These are phyloP conservation scores for Agriopis leucophaearia DNA, from an alignment of 2,888 invertebrate genomes.

Conservation along the genomic window DNA sequence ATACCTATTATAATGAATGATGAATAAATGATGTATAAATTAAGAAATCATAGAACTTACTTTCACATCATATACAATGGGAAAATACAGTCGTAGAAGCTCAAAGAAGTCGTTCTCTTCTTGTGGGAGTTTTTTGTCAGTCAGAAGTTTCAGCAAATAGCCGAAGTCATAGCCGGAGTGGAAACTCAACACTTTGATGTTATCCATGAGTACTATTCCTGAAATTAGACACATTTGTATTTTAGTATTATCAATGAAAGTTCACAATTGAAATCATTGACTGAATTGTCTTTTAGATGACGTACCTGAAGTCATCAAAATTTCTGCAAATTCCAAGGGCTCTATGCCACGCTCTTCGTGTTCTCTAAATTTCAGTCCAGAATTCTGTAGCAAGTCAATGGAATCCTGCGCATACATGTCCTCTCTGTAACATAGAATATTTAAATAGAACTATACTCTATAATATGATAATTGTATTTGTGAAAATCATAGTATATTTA, in stretches of 20 bases:
- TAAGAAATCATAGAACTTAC: slow-evolving; percentile 74
- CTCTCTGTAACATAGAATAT: slow-evolving; percentile 87
- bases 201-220: slow-evolving; percentile 97
- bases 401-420: slow-evolving; percentile 99
- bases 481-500: not conserved
- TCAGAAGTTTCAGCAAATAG: slow-evolving; percentile 97
- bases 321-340: slow-evolving; percentile 98
- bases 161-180: slow-evolving; percentile 99
- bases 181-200: slow-evolving; percentile 99
- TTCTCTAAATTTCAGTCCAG: slow-evolving; percentile 98
- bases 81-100: slow-evolving; percentile 96
- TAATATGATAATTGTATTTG: too few relatives aligned
- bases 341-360: slow-evolving; percentile 99
- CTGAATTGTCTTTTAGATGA: too few relatives aligned
- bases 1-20: too few relatives aligned
- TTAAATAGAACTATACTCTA: slow-evolving; percentile 6
- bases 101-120: slow-evolving; percentile 99
- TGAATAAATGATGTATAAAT: too few relatives aligned
- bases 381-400: slow-evolving; percentile 98
- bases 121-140: slow-evolving; percentile 96
- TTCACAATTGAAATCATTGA: not conserved
- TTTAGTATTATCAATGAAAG: not conserved
- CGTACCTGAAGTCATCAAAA: slow-evolving; percentile 97
- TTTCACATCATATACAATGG: slow-evolving; percentile 99
- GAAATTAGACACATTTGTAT: slow-evolving; percentile 43